phyloP scores from a whole-genome alignment of 1,140 invertebrate genomes.

The Whitmania pigra region DNA sequence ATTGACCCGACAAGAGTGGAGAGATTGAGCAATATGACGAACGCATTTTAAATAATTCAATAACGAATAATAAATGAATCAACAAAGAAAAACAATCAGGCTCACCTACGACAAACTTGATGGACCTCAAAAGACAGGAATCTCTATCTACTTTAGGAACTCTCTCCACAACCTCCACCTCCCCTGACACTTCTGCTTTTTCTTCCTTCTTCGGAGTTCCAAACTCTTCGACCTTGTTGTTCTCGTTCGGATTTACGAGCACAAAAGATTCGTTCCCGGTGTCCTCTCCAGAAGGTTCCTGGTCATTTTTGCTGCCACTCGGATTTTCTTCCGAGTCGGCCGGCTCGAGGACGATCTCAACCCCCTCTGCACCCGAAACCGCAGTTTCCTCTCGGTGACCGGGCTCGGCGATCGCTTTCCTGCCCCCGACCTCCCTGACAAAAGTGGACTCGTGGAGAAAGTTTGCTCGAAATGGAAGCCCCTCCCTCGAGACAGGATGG shows the following conservation, averaged over 20 bases:
- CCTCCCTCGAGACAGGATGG: constrained; percentile 17
- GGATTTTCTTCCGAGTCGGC: neutral
- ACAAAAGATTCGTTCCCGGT: no score
- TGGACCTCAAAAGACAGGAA: neutral
- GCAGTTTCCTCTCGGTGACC: no score
- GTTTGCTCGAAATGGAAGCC: no score
- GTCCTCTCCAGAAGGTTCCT: neutral
- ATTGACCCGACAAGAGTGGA: neutral
- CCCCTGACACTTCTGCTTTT: neutral
- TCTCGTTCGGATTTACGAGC: no score
- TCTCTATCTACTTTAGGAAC: neutral
- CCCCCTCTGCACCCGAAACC: neutral
- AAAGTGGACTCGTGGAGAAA: no score
- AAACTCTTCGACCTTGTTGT: no score
- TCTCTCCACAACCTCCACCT: neutral
- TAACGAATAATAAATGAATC: neutral
- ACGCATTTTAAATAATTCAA: no score
- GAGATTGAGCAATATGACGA: neutral
- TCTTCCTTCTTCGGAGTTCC: neutral
- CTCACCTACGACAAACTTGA: constrained; percentile 14
- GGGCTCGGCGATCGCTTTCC: no score
- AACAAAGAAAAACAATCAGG: neutral
- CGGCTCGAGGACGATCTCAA: neutral
- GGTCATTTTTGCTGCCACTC: neutral
- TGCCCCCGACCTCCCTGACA: no score